phyloP scores from a whole-genome alignment of 2,888 invertebrate species.

The Hydropsyche betteni region DNA sequence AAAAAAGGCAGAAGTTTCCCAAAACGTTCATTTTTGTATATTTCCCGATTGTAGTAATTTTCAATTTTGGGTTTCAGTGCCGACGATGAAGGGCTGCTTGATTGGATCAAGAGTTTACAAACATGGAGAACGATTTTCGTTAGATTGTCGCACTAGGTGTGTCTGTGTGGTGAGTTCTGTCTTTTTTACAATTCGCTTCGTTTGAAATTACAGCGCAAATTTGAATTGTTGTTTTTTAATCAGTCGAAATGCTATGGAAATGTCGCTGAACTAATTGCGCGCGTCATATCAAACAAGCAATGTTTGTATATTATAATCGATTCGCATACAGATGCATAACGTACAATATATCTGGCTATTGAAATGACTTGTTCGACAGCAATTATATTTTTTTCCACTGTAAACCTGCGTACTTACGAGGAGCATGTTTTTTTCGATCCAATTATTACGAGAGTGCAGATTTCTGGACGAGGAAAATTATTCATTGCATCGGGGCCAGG shows the following conservation, averaged over 20 bases:
- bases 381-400: too few relatives aligned
- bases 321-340: neutral
- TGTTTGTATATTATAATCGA: neutral
- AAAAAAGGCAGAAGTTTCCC: neutral
- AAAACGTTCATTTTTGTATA: neutral
- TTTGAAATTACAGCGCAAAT: too few relatives aligned
- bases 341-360: too few relatives aligned
- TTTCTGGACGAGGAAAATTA: slow-evolving; percentile 2
- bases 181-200: too few relatives aligned
- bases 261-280: neutral
- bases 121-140: slow-evolving; percentile 20
- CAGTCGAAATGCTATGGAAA: neutral
- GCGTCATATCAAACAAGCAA: neutral
- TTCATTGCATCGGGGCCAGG: slow-evolving; percentile 8
- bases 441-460: slow-evolving; percentile 10
- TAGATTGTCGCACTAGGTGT: slow-evolving; percentile 29
- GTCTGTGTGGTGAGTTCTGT: slow-evolving; percentile 25
- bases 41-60: neutral
- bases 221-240: too few relatives aligned
- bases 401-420: neutral
- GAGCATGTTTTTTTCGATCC: neutral
- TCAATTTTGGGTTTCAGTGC: slow-evolving; percentile 20
- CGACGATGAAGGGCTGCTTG: slow-evolving; percentile 5
- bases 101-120: neutral
- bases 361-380: neutral